These are phyloP conservation scores for Ferdinandea cuprea DNA, from an alignment of 2,888 invertebrate species.

Conservation along the genomic window DNA sequence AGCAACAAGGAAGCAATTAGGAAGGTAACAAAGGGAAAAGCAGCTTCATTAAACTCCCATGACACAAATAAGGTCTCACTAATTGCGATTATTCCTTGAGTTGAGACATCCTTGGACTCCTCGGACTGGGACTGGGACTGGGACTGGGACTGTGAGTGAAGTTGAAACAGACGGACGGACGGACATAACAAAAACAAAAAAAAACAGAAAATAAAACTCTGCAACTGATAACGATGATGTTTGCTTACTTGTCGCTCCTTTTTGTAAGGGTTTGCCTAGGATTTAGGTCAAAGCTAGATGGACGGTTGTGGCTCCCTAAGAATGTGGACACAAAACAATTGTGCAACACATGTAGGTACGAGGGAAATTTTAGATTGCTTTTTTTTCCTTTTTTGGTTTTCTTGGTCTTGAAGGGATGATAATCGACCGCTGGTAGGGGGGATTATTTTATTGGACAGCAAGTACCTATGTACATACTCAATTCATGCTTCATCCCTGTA, in stretches of 20 bases:
- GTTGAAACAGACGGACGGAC: background rate
- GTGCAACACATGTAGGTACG: conserved; percentile 40
- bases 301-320: conserved; percentile 27
- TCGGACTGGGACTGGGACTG: background rate
- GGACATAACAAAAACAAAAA: background rate
- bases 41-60: conserved; percentile 63
- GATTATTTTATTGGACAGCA: background rate
- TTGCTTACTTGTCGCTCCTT: background rate
- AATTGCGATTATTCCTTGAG: conserved; percentile 47
- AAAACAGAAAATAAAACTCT: conserved; percentile 12
- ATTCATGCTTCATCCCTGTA: background rate
- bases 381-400: conserved; percentile 1
- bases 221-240: conserved; percentile 26
- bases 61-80: conserved; percentile 61
- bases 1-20: conserved; percentile 57
- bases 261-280: conserved; percentile 17
- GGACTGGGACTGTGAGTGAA: too few relatives aligned
- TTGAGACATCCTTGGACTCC: too few relatives aligned
- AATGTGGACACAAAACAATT: conserved; percentile 31
- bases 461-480: conserved; percentile 13
- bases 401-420: background rate
- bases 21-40: conserved; percentile 50
- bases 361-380: conserved; percentile 14
- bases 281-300: conserved; percentile 51
- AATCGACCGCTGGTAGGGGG: conserved; percentile 22